These are phyloP conservation scores for Montipora sp. DNA, from an alignment of 64 coral and sea anemone genomes.

Conservation along the genomic window DNA sequence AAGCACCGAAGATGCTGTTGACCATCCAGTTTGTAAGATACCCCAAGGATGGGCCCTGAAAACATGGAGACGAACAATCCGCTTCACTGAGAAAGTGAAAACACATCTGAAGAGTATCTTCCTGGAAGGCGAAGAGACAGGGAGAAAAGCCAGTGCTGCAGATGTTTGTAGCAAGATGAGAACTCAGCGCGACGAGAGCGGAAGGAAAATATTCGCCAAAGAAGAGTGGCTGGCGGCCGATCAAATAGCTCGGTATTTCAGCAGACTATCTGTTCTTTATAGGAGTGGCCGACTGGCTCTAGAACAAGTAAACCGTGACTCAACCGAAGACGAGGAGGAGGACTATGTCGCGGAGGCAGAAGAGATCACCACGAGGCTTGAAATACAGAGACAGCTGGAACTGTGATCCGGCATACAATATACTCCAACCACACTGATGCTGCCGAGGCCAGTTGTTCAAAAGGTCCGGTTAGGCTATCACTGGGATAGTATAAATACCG, in stretches of 20 bases:
- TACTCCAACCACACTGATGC: too few relatives aligned
- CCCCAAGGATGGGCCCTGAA: constrained; percentile 32
- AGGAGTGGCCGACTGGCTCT: constrained; percentile 26
- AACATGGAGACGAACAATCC: constrained; percentile 2
- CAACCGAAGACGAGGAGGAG: constrained; percentile 11
- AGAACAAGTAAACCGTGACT: background rate
- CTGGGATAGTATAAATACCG: too few relatives aligned
- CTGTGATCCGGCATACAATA: background rate
- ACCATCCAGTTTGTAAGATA: background rate
- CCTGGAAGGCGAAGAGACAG: constrained; percentile 56
- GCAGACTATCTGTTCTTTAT: background rate
- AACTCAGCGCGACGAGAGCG: background rate
- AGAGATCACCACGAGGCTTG: background rate
- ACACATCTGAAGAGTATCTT: constrained; percentile 28
- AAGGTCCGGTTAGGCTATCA: too few relatives aligned
- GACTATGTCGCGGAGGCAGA: constrained; percentile 12
- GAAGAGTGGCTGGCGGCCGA: constrained; percentile 38
- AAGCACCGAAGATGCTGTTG: background rate
- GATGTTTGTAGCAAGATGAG: constrained; percentile 22
- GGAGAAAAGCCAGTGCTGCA: constrained; percentile 19
- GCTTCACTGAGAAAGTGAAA: constrained; percentile 49
- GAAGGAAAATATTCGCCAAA: constrained; percentile 36
- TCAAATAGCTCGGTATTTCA: constrained; percentile 50
- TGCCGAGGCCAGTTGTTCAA: too few relatives aligned
- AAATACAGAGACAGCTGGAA: constrained; percentile 21